These are phyloP conservation scores for Protodeltote pygarga DNA, from an alignment of 2,888 invertebrate genomes.

Conservation along the genomic window DNA sequence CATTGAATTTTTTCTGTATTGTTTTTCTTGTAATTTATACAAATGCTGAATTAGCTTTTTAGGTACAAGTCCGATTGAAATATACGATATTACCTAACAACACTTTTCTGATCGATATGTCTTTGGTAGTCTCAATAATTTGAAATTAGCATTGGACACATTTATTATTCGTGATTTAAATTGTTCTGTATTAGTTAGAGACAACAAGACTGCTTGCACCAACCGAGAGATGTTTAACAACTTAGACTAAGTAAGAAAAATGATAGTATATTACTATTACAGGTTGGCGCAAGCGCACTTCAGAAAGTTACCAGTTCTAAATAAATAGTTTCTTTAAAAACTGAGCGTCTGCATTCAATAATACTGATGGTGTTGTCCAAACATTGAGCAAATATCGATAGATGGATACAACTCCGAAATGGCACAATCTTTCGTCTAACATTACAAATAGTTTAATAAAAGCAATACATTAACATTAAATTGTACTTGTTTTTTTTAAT, in stretches of 20 bases:
- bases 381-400: conserved; percentile 51
- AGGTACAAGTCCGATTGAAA: neutral
- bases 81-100: too few relatives aligned
- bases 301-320: neutral
- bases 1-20: neutral
- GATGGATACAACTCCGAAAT: conserved; percentile 29
- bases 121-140: neutral
- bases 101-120: neutral
- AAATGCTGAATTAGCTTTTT: neutral
- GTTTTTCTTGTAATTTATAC: neutral
- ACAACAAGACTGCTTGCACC: too few relatives aligned
- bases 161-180: neutral
- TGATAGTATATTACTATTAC: too few relatives aligned
- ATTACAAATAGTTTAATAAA: conserved; percentile 24
- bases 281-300: too few relatives aligned
- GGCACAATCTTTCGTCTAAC: conserved; percentile 32
- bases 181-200: neutral
- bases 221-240: too few relatives aligned
- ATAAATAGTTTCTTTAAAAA: neutral
- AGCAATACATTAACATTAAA: conserved; percentile 25
- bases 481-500: conserved; percentile 41
- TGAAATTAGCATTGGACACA: neutral
- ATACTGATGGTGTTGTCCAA: conserved; percentile 47
- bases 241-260: too few relatives aligned
- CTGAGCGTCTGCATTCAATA: conserved; percentile 28